Base-by-base conservation (phyloP, 2,888 invertebrate genomes). In the Eilema depressum region DNA sequence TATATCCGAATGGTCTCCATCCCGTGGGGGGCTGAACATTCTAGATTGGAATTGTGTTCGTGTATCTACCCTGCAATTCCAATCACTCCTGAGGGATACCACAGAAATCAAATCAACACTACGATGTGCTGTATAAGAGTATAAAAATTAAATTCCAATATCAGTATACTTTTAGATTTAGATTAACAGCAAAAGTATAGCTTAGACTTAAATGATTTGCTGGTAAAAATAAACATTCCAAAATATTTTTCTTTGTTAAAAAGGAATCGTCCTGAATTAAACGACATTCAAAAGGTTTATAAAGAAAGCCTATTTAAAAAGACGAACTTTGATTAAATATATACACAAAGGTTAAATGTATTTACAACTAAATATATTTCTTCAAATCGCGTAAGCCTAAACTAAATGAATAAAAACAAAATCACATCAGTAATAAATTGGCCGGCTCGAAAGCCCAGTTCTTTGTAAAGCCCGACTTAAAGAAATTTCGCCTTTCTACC, bases 401-500 rank as follows among this genome's bases (percentile, higher is more conserved):
- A 28, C 33, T 41, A 30, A 28, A 60, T 41, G 37, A 59, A 64
- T 26, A 59, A 64, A 64, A 69, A 53, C 41, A 57, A 59, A 57
- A 47, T 30, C 59, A 59, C n/a, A 20, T 53, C 20, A 69, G 17
- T 71, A 37, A 56, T 60, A 73, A 75, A 70, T 75, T 77, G 68
- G 66, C 47, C 28, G 66, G 59, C 33, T 12, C 47, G 62, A 65
- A 65, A 64, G 68, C 72, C 70, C 33, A 65, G 70, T n/a, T 77
- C 33, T 41, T 23, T 62, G 61, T 71, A 71, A 78, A 65, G 68
- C 66, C 11, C 61, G 59, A 20, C 62, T 71, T 71, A 63, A 73
- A 77, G 75, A 77, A 80, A 74, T 47, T 28, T 26, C 14, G 62
- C 71, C 73, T 68, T 73, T 73, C 65, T 66, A 56, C 64, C 28